Percentiles rank a stretch among this genome's conserved stretches.
Conservation (phyloP, 1,140 invertebrate species). For the Ips nitidus region DNA sequence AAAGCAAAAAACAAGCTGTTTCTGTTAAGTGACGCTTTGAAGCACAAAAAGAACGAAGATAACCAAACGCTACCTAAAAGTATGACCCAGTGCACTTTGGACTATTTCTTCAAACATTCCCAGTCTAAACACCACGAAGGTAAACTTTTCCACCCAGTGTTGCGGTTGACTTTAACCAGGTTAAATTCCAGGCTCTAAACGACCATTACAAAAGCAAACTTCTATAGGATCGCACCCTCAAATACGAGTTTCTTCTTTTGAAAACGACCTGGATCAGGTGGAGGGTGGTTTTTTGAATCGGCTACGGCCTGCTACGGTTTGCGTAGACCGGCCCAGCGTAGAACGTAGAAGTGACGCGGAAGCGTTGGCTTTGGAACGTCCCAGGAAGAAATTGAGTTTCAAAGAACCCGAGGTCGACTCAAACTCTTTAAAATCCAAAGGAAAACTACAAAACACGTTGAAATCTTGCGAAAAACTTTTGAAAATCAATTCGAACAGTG, state of each 20-base stretch:
- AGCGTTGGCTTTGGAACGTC: conserved; percentile 61
- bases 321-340: conserved; percentile 50
- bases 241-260: conserved; percentile 45
- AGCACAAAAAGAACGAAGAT: conserved; percentile 38
- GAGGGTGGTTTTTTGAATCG: conserved; percentile 49
- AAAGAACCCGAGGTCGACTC: conserved; percentile 76
- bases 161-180: too few species aligned
- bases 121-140: conserved; percentile 37
- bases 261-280: conserved; percentile 44
- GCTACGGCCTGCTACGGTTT: conserved; percentile 52
- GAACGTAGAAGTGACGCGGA: conserved; percentile 49
- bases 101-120: conserved; percentile 48
- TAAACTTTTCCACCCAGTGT: not conserved
- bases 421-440: conserved; percentile 13
- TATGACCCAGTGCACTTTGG: conserved; percentile 47
- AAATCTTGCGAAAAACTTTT: conserved; percentile 18
- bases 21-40: conserved; percentile 44
- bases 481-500: not conserved
- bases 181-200: conserved; percentile 2
- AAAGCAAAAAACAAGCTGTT: conserved; percentile 49
- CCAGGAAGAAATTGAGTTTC: conserved; percentile 82
- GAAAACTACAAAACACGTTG: conserved; percentile 18
- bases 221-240: conserved; percentile 48
- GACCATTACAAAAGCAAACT: conserved; percentile 47
- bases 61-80: conserved; percentile 36